These are phyloP conservation scores for Troides helena DNA, from an alignment of 2,888 invertebrate species.

Conservation along the genomic window DNA sequence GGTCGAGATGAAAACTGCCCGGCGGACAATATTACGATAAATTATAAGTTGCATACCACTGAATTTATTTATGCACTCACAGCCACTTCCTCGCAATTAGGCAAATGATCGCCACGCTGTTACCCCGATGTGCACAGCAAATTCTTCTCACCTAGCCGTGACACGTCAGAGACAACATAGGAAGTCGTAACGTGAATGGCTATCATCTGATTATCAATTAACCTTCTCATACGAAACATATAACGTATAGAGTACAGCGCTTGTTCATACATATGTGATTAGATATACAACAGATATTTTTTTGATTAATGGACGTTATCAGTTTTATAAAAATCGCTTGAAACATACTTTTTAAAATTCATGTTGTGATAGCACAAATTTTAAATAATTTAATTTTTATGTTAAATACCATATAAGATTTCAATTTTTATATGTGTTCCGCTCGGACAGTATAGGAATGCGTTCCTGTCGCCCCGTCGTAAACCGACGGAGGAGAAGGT, in stretches of 20 bases:
- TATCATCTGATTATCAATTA: constrained; percentile 48
- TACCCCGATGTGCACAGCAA: not conserved
- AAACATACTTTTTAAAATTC: too few species aligned
- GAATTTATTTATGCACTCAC: constrained; percentile 48
- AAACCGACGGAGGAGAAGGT: too few species aligned
- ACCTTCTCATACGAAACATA: constrained; percentile 34
- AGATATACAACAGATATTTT: not conserved
- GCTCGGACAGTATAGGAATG: too few species aligned
- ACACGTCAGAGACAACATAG: not conserved
- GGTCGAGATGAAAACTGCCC: constrained; percentile 54
- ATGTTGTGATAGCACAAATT: too few species aligned
- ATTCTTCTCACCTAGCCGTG: not conserved
- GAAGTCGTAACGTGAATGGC: not conserved
- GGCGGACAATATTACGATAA: constrained; percentile 70
- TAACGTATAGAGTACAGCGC: not conserved
- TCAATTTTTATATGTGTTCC: too few species aligned
- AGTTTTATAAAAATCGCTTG: not conserved
- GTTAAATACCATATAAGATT: too few species aligned
- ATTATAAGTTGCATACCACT: constrained; percentile 53
- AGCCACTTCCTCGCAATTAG: constrained; percentile 29
- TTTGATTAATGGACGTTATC: not conserved
- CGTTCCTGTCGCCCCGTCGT: too few species aligned
- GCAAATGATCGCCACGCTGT: constrained; percentile 5
- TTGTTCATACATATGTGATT: not conserved
- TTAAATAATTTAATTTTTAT: too few species aligned